These are phyloP conservation scores for Tetragnatha montana DNA, from an alignment of 2,888 invertebrate species.

Conservation along the genomic window DNA sequence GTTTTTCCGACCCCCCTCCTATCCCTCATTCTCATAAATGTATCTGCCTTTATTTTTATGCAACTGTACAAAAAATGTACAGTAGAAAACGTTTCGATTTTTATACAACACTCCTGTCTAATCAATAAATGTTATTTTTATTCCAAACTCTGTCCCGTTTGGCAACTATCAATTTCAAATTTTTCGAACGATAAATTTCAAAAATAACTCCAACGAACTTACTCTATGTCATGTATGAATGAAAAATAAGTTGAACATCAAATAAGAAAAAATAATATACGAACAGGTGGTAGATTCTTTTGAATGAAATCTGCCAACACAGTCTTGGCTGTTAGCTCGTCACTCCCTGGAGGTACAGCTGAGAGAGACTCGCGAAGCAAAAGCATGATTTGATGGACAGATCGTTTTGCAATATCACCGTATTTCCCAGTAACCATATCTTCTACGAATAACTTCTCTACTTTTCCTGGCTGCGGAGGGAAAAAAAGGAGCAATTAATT, in stretches of 20 bases:
- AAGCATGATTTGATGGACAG: conserved; percentile 32
- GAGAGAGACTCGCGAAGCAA: conserved; percentile 19
- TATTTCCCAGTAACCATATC: conserved; percentile 52
- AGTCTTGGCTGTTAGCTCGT: conserved; percentile 45
- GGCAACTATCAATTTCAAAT: neutral
- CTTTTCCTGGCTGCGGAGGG: conserved; percentile 47
- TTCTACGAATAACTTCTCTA: conserved; percentile 59
- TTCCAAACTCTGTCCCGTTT: neutral
- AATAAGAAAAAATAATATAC: neutral
- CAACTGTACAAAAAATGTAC: no score
- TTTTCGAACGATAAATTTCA: neutral
- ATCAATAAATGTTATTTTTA: neutral
- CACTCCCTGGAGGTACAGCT: conserved; percentile 19
- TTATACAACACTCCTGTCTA: neutral
- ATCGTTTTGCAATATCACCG: neutral
- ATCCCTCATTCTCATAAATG: no score
- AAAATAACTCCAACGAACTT: no score
- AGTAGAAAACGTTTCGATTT: neutral
- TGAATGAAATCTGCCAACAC: conserved; percentile 23
- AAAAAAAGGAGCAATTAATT: neutral
- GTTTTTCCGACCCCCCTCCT: no score
- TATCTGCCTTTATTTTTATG: no score
- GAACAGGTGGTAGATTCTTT: conserved; percentile 32
- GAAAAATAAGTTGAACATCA: neutral
- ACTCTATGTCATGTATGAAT: no score